phyloP scores from a whole-genome alignment of 2,113 vertebrate genomes.

The Uria lomvia region DNA sequence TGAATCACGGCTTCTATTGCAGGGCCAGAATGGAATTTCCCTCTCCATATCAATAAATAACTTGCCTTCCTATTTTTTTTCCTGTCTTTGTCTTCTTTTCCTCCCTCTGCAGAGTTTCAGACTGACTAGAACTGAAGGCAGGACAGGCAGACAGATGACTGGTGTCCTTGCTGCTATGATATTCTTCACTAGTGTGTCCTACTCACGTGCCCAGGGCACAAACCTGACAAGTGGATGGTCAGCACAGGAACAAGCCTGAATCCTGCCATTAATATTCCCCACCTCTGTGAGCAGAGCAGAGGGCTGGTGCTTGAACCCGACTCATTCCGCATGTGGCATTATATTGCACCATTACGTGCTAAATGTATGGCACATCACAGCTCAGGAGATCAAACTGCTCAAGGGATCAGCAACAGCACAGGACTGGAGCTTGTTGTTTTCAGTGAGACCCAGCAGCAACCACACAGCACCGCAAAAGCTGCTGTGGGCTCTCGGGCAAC shows the following conservation, averaged over 20 bases:
- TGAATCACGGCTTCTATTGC: slow-evolving; percentile 10
- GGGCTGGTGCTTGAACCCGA: background rate
- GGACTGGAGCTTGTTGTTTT: background rate
- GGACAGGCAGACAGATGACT: background rate
- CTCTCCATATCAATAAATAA: background rate
- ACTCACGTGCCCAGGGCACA: background rate
- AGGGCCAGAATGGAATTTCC: slow-evolving; percentile 13
- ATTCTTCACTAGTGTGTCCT: background rate
- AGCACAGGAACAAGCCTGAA: background rate
- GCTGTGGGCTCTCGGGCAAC: background rate
- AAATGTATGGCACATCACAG: background rate
- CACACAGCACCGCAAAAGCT: background rate
- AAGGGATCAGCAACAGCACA: background rate
- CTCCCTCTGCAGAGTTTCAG: background rate
- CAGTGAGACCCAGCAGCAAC: background rate
- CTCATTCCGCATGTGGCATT: background rate
- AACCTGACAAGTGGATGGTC: background rate
- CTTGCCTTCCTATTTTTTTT: background rate
- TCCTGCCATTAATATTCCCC: background rate
- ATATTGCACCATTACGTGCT: background rate
- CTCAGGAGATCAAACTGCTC: background rate
- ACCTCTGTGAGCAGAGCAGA: background rate
- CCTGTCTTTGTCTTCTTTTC: background rate
- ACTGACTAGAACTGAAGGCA: background rate
- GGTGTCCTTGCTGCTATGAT: background rate